phyloP scores from a whole-genome alignment of 2,113 vertebrate genomes.

The Hyla sarda region DNA sequence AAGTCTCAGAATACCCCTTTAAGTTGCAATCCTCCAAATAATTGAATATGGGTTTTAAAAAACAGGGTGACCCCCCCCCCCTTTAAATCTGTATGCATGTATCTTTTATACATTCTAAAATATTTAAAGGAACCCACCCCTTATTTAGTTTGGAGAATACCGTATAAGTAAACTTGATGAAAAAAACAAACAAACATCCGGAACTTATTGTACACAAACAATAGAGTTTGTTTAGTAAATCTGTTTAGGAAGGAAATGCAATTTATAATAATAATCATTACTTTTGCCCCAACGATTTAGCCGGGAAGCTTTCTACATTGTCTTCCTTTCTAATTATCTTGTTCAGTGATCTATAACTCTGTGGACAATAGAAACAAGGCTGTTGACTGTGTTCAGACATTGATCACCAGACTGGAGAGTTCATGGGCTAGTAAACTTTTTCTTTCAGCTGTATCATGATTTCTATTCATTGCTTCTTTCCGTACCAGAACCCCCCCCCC shows the following conservation, averaged over 20 bases:
- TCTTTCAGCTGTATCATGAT: constrained; percentile 38
- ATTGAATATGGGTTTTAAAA: too few species aligned
- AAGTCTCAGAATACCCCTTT: too few species aligned
- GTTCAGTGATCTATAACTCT: constrained; percentile 54
- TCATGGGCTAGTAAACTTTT: constrained; percentile 38
- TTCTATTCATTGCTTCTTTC: constrained; percentile 33
- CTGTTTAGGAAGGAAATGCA: constrained; percentile 13
- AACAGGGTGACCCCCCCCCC: too few species aligned
- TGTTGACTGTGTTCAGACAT: constrained; percentile 43
- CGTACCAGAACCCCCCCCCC: not conserved
- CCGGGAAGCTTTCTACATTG: constrained; percentile 9
- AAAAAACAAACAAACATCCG: too few species aligned
- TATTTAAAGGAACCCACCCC: too few species aligned
- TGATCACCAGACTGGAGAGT: constrained; percentile 48
- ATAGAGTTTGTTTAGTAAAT: not conserved
- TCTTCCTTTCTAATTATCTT: constrained; percentile 46
- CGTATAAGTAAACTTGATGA: too few species aligned
- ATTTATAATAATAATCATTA: constrained; percentile 12
- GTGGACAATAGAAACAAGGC: constrained; percentile 54
- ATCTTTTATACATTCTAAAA: too few species aligned
- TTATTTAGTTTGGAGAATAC: too few species aligned
- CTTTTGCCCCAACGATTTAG: constrained; percentile 18
- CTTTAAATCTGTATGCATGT: too few species aligned
- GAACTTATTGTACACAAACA: too few species aligned
- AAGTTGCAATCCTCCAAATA: too few species aligned